Evolutionary conservation across 2,888 invertebrate species (phyloP).

Genomic region (Athetis lepigone): DNA sequence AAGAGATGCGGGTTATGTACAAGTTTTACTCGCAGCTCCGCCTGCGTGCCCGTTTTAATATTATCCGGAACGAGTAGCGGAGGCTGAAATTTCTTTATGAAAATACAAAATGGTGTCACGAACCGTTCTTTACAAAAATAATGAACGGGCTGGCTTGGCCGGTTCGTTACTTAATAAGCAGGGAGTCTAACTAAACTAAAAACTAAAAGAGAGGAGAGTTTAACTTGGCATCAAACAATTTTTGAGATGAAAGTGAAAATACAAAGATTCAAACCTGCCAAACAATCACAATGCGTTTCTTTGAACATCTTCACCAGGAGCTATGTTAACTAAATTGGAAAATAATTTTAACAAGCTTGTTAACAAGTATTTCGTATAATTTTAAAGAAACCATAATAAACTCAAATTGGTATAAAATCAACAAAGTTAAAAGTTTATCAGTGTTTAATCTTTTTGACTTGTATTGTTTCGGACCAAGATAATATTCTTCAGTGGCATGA

Average conservation of each 20-base stretch:
- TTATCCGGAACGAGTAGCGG: not conserved
- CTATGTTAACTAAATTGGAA: too few relatives aligned
- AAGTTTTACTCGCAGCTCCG: not conserved
- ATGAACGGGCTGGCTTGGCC: too few relatives aligned
- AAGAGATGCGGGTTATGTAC: not conserved
- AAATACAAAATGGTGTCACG: not conserved
- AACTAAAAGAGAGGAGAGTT: not conserved
- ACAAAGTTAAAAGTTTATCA: not conserved
- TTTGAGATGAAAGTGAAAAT: not conserved
- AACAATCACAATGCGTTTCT: conserved; percentile 11
- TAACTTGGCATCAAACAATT: conserved; percentile 8
- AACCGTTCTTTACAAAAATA: not conserved
- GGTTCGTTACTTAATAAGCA: too few relatives aligned
- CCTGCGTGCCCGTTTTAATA: not conserved
- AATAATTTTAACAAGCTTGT: not conserved
- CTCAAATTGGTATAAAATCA: not conserved
- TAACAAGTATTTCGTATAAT: not conserved
- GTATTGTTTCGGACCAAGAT: not conserved
- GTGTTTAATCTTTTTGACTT: not conserved
- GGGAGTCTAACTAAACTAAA: too few relatives aligned
- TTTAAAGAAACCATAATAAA: not conserved
- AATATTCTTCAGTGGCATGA: not conserved
- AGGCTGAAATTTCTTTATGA: not conserved
- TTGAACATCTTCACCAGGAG: too few relatives aligned
- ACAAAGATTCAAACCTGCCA: not conserved